phyloP scores from a whole-genome alignment of 2,113 vertebrate species.

The Myotis yumanensis region DNA sequence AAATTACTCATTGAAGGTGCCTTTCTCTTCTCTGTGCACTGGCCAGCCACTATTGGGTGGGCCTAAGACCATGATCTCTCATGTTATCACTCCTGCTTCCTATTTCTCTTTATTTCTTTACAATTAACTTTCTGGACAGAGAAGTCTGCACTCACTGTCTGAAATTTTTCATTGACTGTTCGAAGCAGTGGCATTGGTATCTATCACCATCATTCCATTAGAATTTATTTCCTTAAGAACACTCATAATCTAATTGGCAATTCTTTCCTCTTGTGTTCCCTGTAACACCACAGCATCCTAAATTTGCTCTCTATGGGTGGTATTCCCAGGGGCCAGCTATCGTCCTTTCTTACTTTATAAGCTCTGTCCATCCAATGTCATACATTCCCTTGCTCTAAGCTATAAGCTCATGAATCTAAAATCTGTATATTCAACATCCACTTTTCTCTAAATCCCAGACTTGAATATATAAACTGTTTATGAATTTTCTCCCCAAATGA shows the following conservation, averaged over 20 bases:
- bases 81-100: neutral
- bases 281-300: neutral
- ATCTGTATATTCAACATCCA: neutral
- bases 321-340: fast-evolving
- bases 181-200: neutral
- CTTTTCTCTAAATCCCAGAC: neutral
- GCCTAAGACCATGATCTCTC: neutral
- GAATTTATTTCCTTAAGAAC: neutral
- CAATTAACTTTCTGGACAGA: neutral
- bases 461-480: neutral
- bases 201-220: neutral
- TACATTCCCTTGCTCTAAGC: neutral
- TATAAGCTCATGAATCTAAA: neutral
- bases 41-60: too few relatives aligned
- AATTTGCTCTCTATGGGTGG: neutral
- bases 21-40: neutral
- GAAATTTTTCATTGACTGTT: neutral
- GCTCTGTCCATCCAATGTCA: neutral
- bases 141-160: neutral
- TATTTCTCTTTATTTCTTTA: neutral
- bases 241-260: neutral
- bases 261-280: neutral
- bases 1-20: fast-evolving
- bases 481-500: neutral
- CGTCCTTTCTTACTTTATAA: neutral